These are phyloP conservation scores for Cichlasoma orientale DNA, from an alignment of 2,797 vertebrate species.

Conservation along the genomic window DNA sequence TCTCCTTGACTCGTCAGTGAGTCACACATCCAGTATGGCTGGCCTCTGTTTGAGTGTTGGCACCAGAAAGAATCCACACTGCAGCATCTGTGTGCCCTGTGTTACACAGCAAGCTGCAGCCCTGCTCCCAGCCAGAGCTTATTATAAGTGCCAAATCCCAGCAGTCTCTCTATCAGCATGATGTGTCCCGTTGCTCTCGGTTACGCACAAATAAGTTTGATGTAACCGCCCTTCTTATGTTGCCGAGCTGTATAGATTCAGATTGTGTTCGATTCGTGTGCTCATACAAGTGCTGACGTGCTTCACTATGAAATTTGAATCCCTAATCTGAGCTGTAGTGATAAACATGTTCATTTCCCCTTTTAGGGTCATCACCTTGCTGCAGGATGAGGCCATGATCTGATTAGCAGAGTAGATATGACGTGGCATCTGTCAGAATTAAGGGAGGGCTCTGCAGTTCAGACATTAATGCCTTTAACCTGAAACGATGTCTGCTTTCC, in stretches of 20 bases:
- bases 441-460: neutral
- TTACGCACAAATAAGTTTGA: neutral
- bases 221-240: neutral
- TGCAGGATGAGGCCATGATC: neutral
- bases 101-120: slow-evolving; percentile 26
- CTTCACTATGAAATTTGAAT: slow-evolving; percentile 20
- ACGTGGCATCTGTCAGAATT: neutral
- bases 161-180: slow-evolving; percentile 1
- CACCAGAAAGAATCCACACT: slow-evolving; percentile 37
- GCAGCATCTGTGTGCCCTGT: slow-evolving; percentile 54
- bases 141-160: slow-evolving; percentile 41
- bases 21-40: slow-evolving; percentile 5
- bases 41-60: slow-evolving; percentile 42
- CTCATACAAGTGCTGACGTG: slow-evolving; percentile 12
- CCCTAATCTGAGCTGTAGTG: neutral
- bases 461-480: neutral
- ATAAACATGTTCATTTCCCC: slow-evolving; percentile 13
- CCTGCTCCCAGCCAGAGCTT: slow-evolving; percentile 20
- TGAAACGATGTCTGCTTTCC: neutral
- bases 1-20: slow-evolving; percentile 26
- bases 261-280: neutral
- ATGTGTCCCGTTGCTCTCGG: neutral
- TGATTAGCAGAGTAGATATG: neutral
- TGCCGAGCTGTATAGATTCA: neutral
- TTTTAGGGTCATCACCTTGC: slow-evolving; percentile 8